Conservation (phyloP, 2,113 vertebrate genomes). For the Strix uralensis region DNA sequence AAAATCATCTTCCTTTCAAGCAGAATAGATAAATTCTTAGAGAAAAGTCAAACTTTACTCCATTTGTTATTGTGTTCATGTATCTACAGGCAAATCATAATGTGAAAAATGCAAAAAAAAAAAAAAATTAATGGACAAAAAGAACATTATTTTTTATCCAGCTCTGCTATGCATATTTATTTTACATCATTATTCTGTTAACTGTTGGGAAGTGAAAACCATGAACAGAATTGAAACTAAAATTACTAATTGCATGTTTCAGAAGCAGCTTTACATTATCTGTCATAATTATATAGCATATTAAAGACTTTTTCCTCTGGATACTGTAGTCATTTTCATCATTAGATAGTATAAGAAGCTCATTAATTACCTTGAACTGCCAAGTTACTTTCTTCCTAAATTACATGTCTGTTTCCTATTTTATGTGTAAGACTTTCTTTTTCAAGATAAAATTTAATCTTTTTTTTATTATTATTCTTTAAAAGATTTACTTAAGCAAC, state of each 20-base stretch:
- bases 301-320: slow-evolving; percentile 34
- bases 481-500: slow-evolving; percentile 54
- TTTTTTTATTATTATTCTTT: not conserved
- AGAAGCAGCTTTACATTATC: slow-evolving; percentile 57
- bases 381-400: slow-evolving; percentile 65
- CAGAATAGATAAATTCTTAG: not conserved
- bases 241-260: slow-evolving; percentile 54
- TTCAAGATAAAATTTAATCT: slow-evolving; percentile 57
- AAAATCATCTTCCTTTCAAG: not conserved
- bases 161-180: not conserved
- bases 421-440: slow-evolving; percentile 37
- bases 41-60: not conserved
- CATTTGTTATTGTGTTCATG: not conserved
- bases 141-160: not conserved
- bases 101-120: not conserved
- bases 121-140: not conserved
- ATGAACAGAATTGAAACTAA: slow-evolving; percentile 16
- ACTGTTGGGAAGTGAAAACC: not conserved
- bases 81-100: not conserved
- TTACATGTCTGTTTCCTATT: slow-evolving; percentile 41
- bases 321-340: slow-evolving; percentile 39
- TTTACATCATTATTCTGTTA: slow-evolving; percentile 29
- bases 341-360: slow-evolving; percentile 60
- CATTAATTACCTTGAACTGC: slow-evolving; percentile 67
- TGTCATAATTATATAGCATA: slow-evolving; percentile 61